phyloP scores from a whole-genome alignment of 2,113 vertebrate species.

The Boulengeromyrus knoepffleri region DNA sequence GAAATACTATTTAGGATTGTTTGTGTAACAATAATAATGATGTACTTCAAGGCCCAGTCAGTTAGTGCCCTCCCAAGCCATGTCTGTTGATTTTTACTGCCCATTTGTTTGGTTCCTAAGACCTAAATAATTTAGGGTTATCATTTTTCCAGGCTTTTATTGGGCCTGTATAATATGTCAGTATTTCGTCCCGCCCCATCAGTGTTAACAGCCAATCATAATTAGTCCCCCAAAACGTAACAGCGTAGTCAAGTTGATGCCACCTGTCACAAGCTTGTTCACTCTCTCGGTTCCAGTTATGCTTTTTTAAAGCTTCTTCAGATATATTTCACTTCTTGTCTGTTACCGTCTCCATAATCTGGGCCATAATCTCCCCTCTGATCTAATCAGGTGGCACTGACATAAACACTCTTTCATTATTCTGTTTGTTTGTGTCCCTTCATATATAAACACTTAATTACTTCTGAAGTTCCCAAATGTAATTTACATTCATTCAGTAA shows the following conservation, averaged over 20 bases:
- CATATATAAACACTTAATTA: neutral
- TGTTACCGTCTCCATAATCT: neutral
- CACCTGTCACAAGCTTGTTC: neutral
- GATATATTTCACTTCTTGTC: neutral
- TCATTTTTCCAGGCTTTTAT: neutral
- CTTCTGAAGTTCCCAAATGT: neutral
- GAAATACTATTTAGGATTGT: neutral
- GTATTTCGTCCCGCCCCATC: neutral
- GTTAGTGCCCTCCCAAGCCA: neutral
- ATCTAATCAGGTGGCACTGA: neutral
- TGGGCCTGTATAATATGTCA: neutral
- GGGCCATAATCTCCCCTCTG: neutral
- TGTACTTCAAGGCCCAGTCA: neutral
- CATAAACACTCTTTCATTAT: neutral
- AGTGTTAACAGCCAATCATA: neutral
- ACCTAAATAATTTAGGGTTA: neutral
- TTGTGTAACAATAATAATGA: neutral
- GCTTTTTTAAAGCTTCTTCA: neutral
- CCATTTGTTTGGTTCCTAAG: neutral
- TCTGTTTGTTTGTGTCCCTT: neutral
- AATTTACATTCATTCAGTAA: neutral
- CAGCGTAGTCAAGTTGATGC: neutral
- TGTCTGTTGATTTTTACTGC: neutral
- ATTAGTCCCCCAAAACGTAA: neutral
- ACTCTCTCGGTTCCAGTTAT: neutral